Conservation (phyloP, 2,113 vertebrate genomes). For the Dolichallabes microphthalmus region DNA sequence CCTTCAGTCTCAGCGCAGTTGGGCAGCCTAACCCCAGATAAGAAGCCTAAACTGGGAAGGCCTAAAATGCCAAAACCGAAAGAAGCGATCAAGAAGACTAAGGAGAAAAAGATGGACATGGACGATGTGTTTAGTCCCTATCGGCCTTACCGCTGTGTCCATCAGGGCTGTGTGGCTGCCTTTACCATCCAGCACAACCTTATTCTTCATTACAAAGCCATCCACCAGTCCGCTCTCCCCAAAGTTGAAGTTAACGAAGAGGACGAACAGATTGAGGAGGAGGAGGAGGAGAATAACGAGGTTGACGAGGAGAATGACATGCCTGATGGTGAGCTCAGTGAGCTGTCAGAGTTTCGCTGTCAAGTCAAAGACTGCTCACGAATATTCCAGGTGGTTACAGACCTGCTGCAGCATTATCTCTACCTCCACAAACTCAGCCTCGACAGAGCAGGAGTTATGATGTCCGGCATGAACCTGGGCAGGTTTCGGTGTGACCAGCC, state of each 20-base stretch:
- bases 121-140: constrained; percentile 78
- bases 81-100: constrained; percentile 69
- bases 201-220: constrained; percentile 93
- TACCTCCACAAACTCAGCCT: constrained; percentile 87
- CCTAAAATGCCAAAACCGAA: constrained; percentile 44
- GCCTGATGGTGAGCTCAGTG: constrained; percentile 60
- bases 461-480: constrained; percentile 74
- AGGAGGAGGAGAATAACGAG: constrained; percentile 72
- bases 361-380: constrained; percentile 90
- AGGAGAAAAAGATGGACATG: constrained; percentile 76
- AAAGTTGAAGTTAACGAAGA: constrained; percentile 80
- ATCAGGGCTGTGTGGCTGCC: constrained; percentile 90
- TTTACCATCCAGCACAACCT: constrained; percentile 96
- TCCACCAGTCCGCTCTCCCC: constrained; percentile 88
- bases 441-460: constrained; percentile 79
- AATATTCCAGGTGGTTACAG: constrained; percentile 87
- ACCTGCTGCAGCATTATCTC: constrained; percentile 89
- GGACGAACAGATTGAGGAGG: constrained; percentile 72
- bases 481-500: constrained; percentile 87
- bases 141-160: constrained; percentile 89
- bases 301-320: constrained; percentile 68
- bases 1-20: background rate
- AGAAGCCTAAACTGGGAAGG: constrained; percentile 45
- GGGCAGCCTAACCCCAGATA: constrained; percentile 15
- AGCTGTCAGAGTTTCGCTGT: constrained; percentile 86